Evolutionary conservation across 2,113 vertebrate species (phyloP).

Genomic region (Speoplatyrhinus poulsoni): DNA sequence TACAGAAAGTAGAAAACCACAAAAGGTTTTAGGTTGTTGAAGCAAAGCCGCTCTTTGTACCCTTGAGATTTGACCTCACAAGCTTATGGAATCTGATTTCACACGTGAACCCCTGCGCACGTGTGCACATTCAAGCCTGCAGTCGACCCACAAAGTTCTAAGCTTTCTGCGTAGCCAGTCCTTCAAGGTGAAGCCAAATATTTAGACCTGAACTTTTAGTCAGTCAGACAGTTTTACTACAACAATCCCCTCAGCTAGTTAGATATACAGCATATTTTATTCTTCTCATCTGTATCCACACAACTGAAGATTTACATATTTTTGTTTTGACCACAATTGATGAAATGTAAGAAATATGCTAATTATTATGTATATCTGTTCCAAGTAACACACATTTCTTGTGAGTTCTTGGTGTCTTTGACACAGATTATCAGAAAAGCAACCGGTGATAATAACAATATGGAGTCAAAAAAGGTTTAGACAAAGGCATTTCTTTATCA

Average conservation of each 20-base stretch:
- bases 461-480: constrained; percentile 14
- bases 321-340: too few relatives aligned
- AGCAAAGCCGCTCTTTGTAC: constrained; percentile 8
- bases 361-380: too few relatives aligned
- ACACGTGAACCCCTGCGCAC: constrained; percentile 12
- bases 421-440: not conserved
- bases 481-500: constrained; percentile 27
- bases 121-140: not conserved
- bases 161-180: not conserved
- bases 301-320: too few relatives aligned
- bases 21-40: constrained; percentile 5
- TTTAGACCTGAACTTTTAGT: not conserved
- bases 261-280: not conserved
- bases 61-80: constrained; percentile 16
- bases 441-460: constrained; percentile 6
- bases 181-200: not conserved
- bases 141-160: not conserved
- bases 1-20: constrained; percentile 6
- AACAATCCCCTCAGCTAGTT: not conserved
- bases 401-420: too few relatives aligned
- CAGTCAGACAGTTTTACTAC: not conserved
- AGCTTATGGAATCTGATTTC: constrained; percentile 43
- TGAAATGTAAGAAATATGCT: too few relatives aligned
- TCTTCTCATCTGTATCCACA: too few relatives aligned
- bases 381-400: not conserved